These are phyloP conservation scores for Sesia bembeciformis DNA, from an alignment of 2,888 invertebrate species.

Conservation along the genomic window DNA sequence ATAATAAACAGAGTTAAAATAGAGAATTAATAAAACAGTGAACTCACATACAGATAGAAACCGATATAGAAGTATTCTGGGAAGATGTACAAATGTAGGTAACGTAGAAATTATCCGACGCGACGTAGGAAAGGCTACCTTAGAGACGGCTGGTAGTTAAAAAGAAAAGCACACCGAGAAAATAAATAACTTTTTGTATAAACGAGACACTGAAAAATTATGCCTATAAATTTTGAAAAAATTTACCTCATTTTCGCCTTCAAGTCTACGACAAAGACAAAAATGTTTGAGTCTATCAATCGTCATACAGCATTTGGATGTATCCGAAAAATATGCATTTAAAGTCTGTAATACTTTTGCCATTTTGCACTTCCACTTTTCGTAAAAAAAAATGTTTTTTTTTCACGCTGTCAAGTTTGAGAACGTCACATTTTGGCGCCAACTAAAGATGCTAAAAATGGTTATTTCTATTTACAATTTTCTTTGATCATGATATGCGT, in stretches of 20 bases:
- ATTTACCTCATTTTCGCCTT: slow-evolving; percentile 51
- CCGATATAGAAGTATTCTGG: too few relatives aligned
- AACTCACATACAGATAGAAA: too few relatives aligned
- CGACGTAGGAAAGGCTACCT: too few relatives aligned
- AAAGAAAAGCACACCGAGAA: too few relatives aligned
- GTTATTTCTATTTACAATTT: background rate
- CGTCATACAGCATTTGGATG: slow-evolving; percentile 49
- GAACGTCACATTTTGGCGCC: background rate
- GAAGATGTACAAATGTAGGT: too few relatives aligned
- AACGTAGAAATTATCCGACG: too few relatives aligned
- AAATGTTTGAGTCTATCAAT: slow-evolving; percentile 59
- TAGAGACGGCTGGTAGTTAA: too few relatives aligned
- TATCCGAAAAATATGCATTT: slow-evolving; percentile 55
- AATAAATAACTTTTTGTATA: too few relatives aligned
- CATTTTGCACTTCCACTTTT: slow-evolving; percentile 24
- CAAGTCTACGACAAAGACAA: slow-evolving; percentile 54
- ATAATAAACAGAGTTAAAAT: too few relatives aligned
- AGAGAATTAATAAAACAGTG: too few relatives aligned
- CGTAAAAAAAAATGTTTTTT: slow-evolving; percentile 1
- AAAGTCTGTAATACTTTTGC: slow-evolving; percentile 50
- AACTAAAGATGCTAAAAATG: background rate
- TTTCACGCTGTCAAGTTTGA: slow-evolving; percentile 4
- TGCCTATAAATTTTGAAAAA: background rate
- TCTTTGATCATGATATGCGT: slow-evolving; percentile 19
- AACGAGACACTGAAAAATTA: background rate